These are phyloP conservation scores for Pseudomyrmex flavicornis DNA, from an alignment of 1,140 invertebrate genomes.

Conservation along the genomic window DNA sequence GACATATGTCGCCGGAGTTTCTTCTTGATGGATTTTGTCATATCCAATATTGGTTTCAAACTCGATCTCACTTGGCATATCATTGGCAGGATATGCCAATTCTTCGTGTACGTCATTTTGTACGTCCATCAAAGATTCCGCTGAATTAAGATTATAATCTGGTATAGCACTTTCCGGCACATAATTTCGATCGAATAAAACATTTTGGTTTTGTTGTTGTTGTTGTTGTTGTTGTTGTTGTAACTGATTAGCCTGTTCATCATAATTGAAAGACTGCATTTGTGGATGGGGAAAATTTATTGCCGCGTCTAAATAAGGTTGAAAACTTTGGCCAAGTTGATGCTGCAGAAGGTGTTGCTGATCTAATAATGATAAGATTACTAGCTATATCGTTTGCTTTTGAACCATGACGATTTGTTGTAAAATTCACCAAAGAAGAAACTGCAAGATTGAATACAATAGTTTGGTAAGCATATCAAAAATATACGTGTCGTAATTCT, in stretches of 20 bases:
- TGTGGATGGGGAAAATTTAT: constrained; percentile 83
- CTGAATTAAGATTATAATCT: constrained; percentile 78
- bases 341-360: constrained; percentile 84
- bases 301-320: constrained; percentile 60
- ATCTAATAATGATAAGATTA: constrained; percentile 38
- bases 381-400: neutral
- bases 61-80: constrained; percentile 66
- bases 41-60: constrained; percentile 81
- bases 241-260: constrained; percentile 82
- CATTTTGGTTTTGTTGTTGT: constrained; percentile 68
- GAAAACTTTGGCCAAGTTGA: constrained; percentile 78
- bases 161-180: constrained; percentile 75
- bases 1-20: constrained; percentile 72
- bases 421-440: too few species aligned
- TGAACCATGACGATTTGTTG: neutral
- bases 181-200: constrained; percentile 76
- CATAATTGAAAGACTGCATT: constrained; percentile 86
- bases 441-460: too few species aligned
- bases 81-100: constrained; percentile 51
- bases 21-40: constrained; percentile 67
- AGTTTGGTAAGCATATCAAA: too few species aligned
- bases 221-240: constrained; percentile 59
- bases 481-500: too few species aligned
- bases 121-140: constrained; percentile 56
- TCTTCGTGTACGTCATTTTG: constrained; percentile 62